phyloP scores from a whole-genome alignment of 2,113 vertebrate genomes.

The Epinephelus moara region DNA sequence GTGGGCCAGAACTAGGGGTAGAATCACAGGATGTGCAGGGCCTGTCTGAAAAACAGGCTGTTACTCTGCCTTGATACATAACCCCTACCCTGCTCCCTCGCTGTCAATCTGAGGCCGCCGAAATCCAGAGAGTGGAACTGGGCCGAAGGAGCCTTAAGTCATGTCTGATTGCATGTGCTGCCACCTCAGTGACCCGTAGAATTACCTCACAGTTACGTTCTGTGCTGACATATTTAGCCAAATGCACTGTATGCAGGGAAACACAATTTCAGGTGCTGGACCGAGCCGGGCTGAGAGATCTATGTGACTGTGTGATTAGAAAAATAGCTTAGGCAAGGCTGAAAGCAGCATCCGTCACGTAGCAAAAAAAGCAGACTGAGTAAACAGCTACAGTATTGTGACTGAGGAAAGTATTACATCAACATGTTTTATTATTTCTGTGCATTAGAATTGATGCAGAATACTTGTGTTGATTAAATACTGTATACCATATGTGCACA shows the following conservation, averaged over 20 bases:
- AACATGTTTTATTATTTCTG: neutral
- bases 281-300: constrained; percentile 3
- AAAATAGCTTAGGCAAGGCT: neutral
- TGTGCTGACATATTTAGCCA: constrained; percentile 55
- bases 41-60: constrained; percentile 50
- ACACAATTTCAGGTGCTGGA: constrained; percentile 26
- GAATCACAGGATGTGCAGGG: constrained; percentile 46
- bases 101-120: constrained; percentile 59
- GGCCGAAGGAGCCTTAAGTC: constrained; percentile 61
- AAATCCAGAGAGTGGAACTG: constrained; percentile 55
- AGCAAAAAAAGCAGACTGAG: neutral
- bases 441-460: neutral
- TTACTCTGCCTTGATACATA: constrained; percentile 60
- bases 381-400: neutral
- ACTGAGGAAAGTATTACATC: neutral
- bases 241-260: constrained; percentile 30
- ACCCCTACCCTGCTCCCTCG: constrained; percentile 42
- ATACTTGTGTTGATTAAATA: neutral
- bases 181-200: constrained; percentile 51
- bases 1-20: constrained; percentile 63
- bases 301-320: constrained; percentile 5
- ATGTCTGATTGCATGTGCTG: constrained; percentile 63
- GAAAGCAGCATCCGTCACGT: neutral
- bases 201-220: constrained; percentile 46
- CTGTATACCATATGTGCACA: too few relatives aligned